Base-by-base conservation (phyloP, 2,797 vertebrate species). In the Pipistrellus pygmaeus region DNA sequence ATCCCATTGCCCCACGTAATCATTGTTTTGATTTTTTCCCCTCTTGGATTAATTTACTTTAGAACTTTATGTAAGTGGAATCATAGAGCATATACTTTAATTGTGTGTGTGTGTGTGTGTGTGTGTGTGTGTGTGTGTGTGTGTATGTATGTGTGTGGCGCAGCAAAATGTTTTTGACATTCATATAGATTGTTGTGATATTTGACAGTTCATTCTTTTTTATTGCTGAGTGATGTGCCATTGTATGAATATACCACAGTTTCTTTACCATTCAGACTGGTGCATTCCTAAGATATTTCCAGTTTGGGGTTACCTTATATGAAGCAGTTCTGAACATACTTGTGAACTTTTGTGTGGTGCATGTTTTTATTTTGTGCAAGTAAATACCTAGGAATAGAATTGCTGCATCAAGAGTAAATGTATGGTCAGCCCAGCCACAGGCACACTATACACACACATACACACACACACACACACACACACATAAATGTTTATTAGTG, bases 361-460 rank as follows among this genome's bases (percentile, higher is more conserved):
- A 32, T 30, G 18, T 62, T 85, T 94, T 81, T 20, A 44, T 72
- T 87, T 94, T 81, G 10, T 32, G 64, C 85, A 73, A 77, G 75
- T 71, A 64, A 95, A 85, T 53, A 51, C 8, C n/a, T 30, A 48
- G 64, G 73, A 96, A 55, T 85, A 48, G 21, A 88, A 86, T 27
- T 20, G 5, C 2, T 72, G 3, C 12, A 4, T 55, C 55, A 71
- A 48, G 6, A 82, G 11, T 1, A 48, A 68, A 68, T 27, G 18
- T 38, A 44, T 18, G 6, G 30, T 68, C n/a, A 85, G 51, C 41
- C 73, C 20, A 35, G 41, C n/a, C 41, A 48, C 41, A 48, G 53
- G 21, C 1, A 27, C 41, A 7, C 8, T 53, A 11, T 12, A 46
- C 32, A 80, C 55, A 21, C 62, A 88, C 6, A 12, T 38, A 32